phyloP scores from a whole-genome alignment of 2,797 vertebrate genomes.

The Pygocentrus nattereri region DNA sequence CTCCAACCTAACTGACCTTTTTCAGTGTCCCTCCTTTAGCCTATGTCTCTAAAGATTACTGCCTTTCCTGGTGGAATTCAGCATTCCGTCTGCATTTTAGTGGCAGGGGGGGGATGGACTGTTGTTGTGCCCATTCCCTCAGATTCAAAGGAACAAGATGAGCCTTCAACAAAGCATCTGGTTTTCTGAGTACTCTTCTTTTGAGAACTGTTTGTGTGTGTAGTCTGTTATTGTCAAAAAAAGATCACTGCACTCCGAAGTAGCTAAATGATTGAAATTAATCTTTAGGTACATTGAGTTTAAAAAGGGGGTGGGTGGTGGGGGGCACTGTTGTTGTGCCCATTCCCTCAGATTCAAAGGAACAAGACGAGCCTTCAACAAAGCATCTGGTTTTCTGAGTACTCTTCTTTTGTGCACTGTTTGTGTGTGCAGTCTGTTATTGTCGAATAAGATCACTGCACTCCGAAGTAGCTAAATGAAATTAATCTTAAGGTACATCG shows the following conservation, averaged over 20 bases:
- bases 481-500: not conserved
- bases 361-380: conserved; percentile 28
- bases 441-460: not conserved
- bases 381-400: conserved; percentile 49
- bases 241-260: not conserved
- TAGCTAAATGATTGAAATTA: not conserved
- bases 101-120: too few species aligned
- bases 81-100: not conserved
- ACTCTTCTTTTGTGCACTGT: not conserved
- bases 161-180: conserved; percentile 48
- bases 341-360: not conserved
- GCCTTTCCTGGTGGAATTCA: not conserved
- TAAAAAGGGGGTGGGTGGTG: too few species aligned
- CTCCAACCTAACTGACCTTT: not conserved
- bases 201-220: not conserved
- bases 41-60: not conserved
- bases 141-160: not conserved
- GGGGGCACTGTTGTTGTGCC: conserved; percentile 18
- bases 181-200: conserved; percentile 19
- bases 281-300: not conserved
- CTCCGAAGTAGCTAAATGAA: not conserved
- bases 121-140: conserved; percentile 17
- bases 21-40: not conserved
- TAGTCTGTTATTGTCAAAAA: not conserved
- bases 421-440: not conserved